These are phyloP conservation scores for Bombus sylvicola DNA, from an alignment of 1,140 invertebrate genomes.

Conservation along the genomic window DNA sequence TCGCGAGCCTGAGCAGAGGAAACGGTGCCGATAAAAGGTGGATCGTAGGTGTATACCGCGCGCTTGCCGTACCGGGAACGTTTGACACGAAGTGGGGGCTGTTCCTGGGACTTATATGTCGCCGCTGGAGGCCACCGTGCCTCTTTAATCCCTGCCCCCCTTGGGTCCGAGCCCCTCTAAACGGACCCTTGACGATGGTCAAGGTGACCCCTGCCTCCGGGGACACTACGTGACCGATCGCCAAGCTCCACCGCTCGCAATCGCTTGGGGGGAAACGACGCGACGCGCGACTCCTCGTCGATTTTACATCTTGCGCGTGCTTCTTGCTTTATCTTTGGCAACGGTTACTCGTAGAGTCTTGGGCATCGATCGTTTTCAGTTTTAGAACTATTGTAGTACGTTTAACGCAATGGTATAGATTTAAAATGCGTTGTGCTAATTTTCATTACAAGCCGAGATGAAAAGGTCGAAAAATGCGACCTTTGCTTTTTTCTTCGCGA, in stretches of 20 bases:
- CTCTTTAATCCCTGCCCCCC: conserved; percentile 43
- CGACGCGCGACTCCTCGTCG: background rate
- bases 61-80: conserved; percentile 67
- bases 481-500: too few relatives aligned
- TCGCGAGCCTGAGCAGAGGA: background rate
- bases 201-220: conserved; percentile 69
- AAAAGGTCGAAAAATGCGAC: too few relatives aligned
- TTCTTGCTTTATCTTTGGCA: background rate
- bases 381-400: too few relatives aligned
- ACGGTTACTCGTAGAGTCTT: background rate
- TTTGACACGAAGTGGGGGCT: conserved; percentile 74
- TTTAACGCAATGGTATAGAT: too few relatives aligned
- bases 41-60: conserved; percentile 54
- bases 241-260: background rate
- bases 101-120: conserved; percentile 75
- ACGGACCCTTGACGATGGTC: conserved; percentile 67
- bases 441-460: too few relatives aligned
- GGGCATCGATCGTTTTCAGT: too few relatives aligned
- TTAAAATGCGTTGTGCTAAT: too few relatives aligned
- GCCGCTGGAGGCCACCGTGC: conserved; percentile 71
- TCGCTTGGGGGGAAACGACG: conserved; percentile 16
- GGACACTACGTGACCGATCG: conserved; percentile 31
- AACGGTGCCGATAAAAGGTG: conserved; percentile 41
- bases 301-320: background rate
- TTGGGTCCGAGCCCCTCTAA: conserved; percentile 40